These are phyloP conservation scores for Loriculus beryllinus DNA, from an alignment of 2,797 vertebrate genomes.

Conservation along the genomic window DNA sequence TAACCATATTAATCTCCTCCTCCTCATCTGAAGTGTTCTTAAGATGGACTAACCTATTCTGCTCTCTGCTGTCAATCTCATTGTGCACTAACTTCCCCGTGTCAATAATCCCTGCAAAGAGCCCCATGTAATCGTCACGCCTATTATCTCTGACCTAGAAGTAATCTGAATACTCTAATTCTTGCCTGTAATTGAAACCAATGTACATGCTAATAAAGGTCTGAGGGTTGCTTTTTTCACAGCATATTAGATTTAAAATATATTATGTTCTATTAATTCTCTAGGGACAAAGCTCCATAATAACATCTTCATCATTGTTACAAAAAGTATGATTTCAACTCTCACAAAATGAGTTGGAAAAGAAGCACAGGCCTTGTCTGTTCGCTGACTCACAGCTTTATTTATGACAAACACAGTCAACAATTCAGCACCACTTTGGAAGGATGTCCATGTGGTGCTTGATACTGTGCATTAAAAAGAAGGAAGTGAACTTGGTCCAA, in stretches of 20 bases:
- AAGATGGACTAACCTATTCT: not conserved
- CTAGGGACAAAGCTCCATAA: not conserved
- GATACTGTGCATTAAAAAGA: constrained; percentile 19
- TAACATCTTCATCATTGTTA: not conserved
- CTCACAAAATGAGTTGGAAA: not conserved
- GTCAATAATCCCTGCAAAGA: constrained; percentile 16
- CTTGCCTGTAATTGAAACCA: constrained; percentile 54
- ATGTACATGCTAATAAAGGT: constrained; percentile 58
- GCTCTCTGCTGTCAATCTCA: not conserved
- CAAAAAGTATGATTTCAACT: not conserved
- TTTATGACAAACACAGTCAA: constrained; percentile 25
- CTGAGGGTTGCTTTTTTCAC: constrained; percentile 34
- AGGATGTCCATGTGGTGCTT: not conserved
- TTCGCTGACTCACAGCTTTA: constrained; percentile 10
- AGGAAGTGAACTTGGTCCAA: constrained; percentile 47
- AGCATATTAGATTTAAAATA: constrained; percentile 30
- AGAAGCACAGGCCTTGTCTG: not conserved
- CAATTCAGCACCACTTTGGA: constrained; percentile 10
- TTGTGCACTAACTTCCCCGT: not conserved
- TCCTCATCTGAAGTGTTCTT: not conserved
- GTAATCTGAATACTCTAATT: constrained; percentile 48
- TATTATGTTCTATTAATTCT: not conserved
- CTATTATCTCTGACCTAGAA: constrained; percentile 40
- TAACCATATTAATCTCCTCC: not conserved
- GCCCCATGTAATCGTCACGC: not conserved